Base-by-base conservation (phyloP, 2,888 invertebrate genomes). In the Strigamia transsilvanica region DNA sequence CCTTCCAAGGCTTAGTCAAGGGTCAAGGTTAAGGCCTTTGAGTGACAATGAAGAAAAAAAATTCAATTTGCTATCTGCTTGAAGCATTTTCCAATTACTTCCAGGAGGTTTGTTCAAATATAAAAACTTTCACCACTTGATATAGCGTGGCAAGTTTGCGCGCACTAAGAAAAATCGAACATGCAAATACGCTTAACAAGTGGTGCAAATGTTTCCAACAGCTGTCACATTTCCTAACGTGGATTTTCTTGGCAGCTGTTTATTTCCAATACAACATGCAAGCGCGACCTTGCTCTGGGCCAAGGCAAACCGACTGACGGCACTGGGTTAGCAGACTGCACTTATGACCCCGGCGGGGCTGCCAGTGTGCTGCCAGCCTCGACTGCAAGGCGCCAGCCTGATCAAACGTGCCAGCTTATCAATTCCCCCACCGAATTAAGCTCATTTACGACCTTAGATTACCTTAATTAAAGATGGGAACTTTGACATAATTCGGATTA, bases 311-410 rank as follows among this genome's bases (percentile, higher is more conserved):
- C 79, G 79, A 79, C 21, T 79, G 79, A 42, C 79, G 79, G 79
- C 79, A 79, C 79, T 79, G 79, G 79, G 79, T 79, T 79, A 79
- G 34, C 79, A 79, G 79, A 79, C 79, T 79, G 79, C 79, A 79
- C 79, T 79, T 79, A 42, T 79, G 79, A 79, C 79, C 79, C 79
- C 38, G 79, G 42, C 79, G 41, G 79, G 73, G 73, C 73, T 32
- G 73, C 73, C 73, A 73, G 73, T 27, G 79, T 27, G 73, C 73
- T 32, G 73, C 73, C 73, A 73, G 73, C 73, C 73, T 73, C 73
- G 73, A 73, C 73, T 73, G 73, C 73, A 23, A 73, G 73, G 73
- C 73, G 73, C 73, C 56, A n/a, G 56, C 46, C 61, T 73, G 73
- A 73, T 32, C 73, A 73, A 73, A 73, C 32, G 73, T n/a, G 32